Conservation (phyloP, 2,888 invertebrate species). For the Vesta saturnalis region DNA sequence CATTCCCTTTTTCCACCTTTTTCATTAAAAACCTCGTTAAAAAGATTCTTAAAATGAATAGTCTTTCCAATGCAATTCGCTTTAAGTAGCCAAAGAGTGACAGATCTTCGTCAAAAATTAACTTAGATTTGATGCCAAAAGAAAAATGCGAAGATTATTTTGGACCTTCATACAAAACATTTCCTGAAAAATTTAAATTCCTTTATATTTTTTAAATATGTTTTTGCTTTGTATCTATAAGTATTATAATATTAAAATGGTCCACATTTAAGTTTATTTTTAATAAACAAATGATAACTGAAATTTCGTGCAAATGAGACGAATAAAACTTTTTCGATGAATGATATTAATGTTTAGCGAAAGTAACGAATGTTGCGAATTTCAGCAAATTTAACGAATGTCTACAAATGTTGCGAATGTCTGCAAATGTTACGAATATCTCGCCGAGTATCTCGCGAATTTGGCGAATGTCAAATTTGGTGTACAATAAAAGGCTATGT, state of each 20-base stretch:
- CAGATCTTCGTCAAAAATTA: neutral
- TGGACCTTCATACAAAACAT: neutral
- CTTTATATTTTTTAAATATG: too few relatives aligned
- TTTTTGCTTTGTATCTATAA: too few relatives aligned
- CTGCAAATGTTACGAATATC: slow-evolving; percentile 3
- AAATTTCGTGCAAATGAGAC: too few relatives aligned
- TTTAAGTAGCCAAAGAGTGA: neutral
- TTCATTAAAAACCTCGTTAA: neutral
- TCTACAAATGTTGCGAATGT: neutral
- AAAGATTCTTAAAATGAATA: too few relatives aligned
- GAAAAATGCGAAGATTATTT: neutral
- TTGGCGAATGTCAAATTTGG: neutral
- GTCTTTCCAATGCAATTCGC: neutral
- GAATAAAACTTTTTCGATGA: too few relatives aligned
- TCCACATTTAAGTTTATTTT: too few relatives aligned
- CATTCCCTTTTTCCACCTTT: neutral
- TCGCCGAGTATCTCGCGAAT: slow-evolving; percentile 3
- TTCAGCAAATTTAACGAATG: too few relatives aligned
- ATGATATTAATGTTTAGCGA: too few relatives aligned
- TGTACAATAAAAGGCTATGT: slow-evolving; percentile 1
- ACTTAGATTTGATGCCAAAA: neutral
- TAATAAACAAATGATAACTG: too few relatives aligned
- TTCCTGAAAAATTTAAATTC: too few relatives aligned
- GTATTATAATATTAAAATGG: too few relatives aligned
- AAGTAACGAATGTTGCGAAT: too few relatives aligned